Evolutionary conservation across 1,140 invertebrate species (phyloP).

Genomic region (Cyclargus thomasi): DNA sequence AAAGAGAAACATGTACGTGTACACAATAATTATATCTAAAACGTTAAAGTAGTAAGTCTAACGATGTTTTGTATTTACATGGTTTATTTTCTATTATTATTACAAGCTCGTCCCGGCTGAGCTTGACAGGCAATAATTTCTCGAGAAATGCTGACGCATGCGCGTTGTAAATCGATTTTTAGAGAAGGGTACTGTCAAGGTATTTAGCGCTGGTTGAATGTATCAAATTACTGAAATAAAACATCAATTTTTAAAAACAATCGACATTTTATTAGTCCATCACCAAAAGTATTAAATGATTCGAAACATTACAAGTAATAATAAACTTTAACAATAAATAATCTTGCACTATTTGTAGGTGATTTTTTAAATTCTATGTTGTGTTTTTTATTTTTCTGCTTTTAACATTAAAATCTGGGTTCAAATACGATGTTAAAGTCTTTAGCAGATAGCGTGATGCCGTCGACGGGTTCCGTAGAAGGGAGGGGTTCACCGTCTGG

Average conservation of each 20-base stretch:
- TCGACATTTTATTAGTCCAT: too few relatives aligned
- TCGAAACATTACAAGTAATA: too few relatives aligned
- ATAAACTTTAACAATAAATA: too few relatives aligned
- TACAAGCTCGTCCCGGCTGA: constrained; percentile 30
- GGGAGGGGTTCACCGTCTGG: constrained; percentile 79
- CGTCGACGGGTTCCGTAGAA: constrained; percentile 78
- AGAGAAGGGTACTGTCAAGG: constrained; percentile 31
- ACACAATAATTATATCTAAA: too few relatives aligned
- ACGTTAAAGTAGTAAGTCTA: neutral
- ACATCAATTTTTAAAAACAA: too few relatives aligned
- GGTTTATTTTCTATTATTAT: neutral
- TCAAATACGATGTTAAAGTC: constrained; percentile 72
- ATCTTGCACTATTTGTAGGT: too few relatives aligned
- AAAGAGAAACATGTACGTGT: too few relatives aligned
- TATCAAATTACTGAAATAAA: too few relatives aligned
- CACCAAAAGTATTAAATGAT: too few relatives aligned
- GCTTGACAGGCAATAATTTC: constrained; percentile 40
- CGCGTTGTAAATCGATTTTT: constrained; percentile 58
- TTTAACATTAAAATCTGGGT: constrained; percentile 28
- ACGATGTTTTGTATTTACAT: neutral
- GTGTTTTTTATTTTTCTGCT: too few relatives aligned
- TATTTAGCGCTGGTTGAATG: neutral
- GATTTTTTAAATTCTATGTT: too few relatives aligned
- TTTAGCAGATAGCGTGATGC: constrained; percentile 80
- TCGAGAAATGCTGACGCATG: constrained; percentile 42